phyloP scores from a whole-genome alignment of 2,113 vertebrate genomes.

The Protobothrops flavoviridis region DNA sequence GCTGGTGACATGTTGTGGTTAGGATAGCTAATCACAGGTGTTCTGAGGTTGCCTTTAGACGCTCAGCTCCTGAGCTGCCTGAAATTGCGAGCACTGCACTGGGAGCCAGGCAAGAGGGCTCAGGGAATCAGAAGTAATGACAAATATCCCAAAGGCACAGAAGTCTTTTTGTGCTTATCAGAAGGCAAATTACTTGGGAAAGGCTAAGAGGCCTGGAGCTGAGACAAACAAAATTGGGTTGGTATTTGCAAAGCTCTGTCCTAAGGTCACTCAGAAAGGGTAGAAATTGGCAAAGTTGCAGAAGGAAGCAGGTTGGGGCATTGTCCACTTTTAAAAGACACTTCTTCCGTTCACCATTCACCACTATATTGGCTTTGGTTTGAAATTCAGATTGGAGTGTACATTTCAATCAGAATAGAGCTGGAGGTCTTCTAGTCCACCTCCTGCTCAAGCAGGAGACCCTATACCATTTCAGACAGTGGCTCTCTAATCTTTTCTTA shows the following conservation, averaged over 20 bases:
- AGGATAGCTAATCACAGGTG: constrained; percentile 54
- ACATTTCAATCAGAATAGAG: neutral
- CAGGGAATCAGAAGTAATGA: rapidly evolving
- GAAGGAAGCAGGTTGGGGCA: neutral
- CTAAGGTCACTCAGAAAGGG: neutral
- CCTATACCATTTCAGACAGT: neutral
- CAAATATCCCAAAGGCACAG: rapidly evolving
- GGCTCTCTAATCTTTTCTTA: neutral
- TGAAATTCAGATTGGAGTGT: neutral
- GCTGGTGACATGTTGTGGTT: constrained; percentile 66
- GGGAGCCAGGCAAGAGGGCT: neutral
- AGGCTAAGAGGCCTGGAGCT: neutral
- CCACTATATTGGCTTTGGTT: neutral
- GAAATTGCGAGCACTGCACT: neutral
- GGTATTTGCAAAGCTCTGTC: neutral
- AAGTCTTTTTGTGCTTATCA: neutral
- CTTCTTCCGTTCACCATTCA: neutral
- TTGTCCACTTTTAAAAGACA: neutral
- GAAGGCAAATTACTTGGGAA: neutral
- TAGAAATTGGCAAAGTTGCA: neutral
- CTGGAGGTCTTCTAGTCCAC: neutral
- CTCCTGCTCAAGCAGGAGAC: neutral
- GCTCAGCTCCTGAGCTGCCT: neutral
- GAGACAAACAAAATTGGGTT: neutral
- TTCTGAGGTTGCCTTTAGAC: neutral